Evolutionary conservation across 92 coral and sea anemone species (phyloP), one percentile per base, ranked within the genome.

Genomic region (Parazoanthus atlanticus): DNA sequence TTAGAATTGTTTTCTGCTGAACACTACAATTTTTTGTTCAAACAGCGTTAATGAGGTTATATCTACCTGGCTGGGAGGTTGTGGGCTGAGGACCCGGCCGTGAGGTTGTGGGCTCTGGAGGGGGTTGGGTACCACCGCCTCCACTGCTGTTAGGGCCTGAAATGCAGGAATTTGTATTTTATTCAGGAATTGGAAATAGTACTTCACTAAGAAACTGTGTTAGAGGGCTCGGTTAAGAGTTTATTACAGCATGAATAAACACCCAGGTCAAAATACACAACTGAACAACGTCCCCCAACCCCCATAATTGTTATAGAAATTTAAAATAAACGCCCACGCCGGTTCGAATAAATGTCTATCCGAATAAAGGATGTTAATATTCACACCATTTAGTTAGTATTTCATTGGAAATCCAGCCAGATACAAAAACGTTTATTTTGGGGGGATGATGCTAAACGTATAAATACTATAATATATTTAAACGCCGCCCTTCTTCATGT

Each of bases 61-160:
- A 25, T 5, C n/a, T 2, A 74, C 78, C 78, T 38, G 78, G 78
- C 46, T 33, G 31, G 6, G 28, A 21, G 10, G 69, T 61, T 15
- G 69, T 61, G 8, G 28, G 69, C 21, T 52, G 58, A 0, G 58
- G 58, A 25, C 32, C 80, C 38, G 80, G 80, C 47, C 11, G 56
- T 38, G 80, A 17, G 31, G 31, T 56, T 10, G 70, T 29, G 6
- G 85, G 43, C 70, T 33, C 49, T 65, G 74, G 30, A 23, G 76
- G 58, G 40, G 61, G 61, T 32, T 40, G 54, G 15, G 78, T 26
- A 15, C 77, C 72, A 29, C 83, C 83, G 30, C 41, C 69, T 4
- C 76, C 86, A 25, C 86, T 78, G 17, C 23, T 69, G 76, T 83
- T 83, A 25, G 86, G 76, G 2, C 86, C 86, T 83, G 78, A 29